Percentiles rank a stretch among this genome's conserved stretches.
Conservation (phyloP, 2,797 vertebrate species). For the Cheirogaleus major region DNA sequence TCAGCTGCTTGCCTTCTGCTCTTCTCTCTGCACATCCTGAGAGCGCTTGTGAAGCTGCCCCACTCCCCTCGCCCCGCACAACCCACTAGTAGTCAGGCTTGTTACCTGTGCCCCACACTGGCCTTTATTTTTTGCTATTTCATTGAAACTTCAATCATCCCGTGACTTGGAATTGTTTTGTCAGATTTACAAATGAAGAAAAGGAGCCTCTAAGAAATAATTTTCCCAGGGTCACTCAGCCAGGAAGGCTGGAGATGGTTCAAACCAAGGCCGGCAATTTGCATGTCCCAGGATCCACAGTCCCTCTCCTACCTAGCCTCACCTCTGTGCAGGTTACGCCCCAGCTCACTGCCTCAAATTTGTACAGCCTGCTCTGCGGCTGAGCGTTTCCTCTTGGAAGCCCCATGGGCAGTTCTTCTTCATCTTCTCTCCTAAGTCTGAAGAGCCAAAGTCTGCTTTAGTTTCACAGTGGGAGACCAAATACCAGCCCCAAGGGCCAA, state of each 20-base stretch:
- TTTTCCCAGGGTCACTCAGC: background rate
- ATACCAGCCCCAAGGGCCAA: background rate
- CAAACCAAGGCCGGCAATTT: background rate
- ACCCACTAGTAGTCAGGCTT: background rate
- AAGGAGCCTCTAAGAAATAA: background rate
- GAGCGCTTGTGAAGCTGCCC: background rate
- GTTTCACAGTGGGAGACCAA: background rate
- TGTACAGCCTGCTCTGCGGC: background rate
- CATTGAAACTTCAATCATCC: background rate
- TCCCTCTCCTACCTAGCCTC: background rate
- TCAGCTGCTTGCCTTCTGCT: background rate
- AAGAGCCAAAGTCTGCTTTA: background rate
- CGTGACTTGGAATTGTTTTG: background rate
- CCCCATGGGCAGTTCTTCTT: background rate
- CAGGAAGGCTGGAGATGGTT: background rate
- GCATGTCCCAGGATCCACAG: background rate
- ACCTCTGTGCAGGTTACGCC: background rate
- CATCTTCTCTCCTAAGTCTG: background rate
- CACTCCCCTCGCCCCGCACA: fast-evolving
- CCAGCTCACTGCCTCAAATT: background rate
- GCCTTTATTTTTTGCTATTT: constrained; percentile 15
- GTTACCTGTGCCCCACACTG: background rate
- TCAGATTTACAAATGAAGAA: background rate
- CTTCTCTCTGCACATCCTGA: background rate
- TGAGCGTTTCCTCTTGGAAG: background rate